A percentile compares a stretch with the other conserved stretches of the same genome.
Evolutionary conservation across 2,113 vertebrate genomes (phyloP).

Genomic region (Elaphurus davidianus): DNA sequence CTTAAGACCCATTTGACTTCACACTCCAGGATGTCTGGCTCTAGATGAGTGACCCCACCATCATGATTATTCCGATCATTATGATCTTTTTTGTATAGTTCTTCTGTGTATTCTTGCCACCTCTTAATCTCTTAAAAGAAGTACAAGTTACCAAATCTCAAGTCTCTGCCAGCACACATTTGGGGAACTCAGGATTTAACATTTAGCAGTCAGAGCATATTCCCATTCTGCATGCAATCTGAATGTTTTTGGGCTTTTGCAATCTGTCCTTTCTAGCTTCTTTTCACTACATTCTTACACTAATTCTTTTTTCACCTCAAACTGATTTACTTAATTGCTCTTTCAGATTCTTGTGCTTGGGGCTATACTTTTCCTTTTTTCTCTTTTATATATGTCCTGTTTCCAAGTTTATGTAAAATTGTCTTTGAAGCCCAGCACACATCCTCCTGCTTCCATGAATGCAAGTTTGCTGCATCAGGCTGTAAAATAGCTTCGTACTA

Average conservation of each 20-base stretch:
- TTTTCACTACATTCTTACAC: background rate
- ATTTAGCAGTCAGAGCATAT: background rate
- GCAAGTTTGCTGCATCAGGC: background rate
- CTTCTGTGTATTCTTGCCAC: background rate
- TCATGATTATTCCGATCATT: background rate
- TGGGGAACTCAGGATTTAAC: background rate
- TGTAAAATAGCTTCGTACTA: background rate
- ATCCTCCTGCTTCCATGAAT: background rate
- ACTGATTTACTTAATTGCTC: slow-evolving; percentile 6
- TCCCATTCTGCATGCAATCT: background rate
- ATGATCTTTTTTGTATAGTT: background rate
- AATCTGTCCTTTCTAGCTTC: background rate
- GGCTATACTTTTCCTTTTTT: background rate
- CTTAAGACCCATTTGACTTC: background rate
- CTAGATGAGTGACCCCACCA: background rate
- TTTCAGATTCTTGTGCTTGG: background rate
- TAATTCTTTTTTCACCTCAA: background rate
- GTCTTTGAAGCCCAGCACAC: background rate
- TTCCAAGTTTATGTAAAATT: slow-evolving; percentile 1
- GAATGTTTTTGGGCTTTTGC: background rate
- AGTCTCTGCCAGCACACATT: background rate
- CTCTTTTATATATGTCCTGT: background rate
- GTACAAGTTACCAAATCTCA: background rate
- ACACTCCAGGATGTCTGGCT: background rate
- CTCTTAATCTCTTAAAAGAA: background rate